phyloP scores from a whole-genome alignment of 2,888 invertebrate species.

The Caenorhabditis zanzibari region DNA sequence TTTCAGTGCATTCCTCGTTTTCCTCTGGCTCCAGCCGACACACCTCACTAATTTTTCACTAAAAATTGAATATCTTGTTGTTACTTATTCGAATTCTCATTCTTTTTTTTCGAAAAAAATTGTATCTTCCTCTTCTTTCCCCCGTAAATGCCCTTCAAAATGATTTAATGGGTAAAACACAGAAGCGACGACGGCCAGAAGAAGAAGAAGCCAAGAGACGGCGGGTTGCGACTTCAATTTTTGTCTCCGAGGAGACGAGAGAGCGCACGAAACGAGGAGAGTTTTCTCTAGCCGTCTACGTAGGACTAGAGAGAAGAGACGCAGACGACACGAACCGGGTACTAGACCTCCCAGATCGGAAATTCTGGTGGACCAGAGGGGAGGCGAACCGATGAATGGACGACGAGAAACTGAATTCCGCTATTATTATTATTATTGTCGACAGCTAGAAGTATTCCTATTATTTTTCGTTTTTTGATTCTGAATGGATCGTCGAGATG shows the following conservation, averaged over 20 bases:
- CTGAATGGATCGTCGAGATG: slow-evolving; percentile 8
- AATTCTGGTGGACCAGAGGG: slow-evolving; percentile 14
- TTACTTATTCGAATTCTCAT: neutral
- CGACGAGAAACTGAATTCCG: neutral
- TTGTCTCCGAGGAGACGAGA: neutral
- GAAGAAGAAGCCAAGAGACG: too few species aligned
- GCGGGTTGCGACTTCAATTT: neutral
- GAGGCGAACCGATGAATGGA: neutral
- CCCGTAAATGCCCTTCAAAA: too few species aligned
- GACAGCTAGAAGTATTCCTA: too few species aligned
- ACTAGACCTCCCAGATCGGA: slow-evolving; percentile 48
- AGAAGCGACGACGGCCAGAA: neutral
- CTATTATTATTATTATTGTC: neutral
- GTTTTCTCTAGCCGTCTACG: neutral
- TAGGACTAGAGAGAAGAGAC: neutral
- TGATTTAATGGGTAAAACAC: neutral
- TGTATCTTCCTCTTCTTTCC: too few species aligned
- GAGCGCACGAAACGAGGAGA: slow-evolving; percentile 7
- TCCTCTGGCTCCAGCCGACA: too few species aligned
- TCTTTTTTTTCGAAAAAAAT: neutral
- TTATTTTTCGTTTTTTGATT: neutral
- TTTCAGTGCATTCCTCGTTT: too few species aligned
- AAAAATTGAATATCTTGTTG: neutral
- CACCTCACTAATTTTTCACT: too few species aligned
- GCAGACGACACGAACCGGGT: slow-evolving; percentile 26